Base-by-base conservation (phyloP, 1,140 invertebrate species). In the Harlomillsia oculata region DNA sequence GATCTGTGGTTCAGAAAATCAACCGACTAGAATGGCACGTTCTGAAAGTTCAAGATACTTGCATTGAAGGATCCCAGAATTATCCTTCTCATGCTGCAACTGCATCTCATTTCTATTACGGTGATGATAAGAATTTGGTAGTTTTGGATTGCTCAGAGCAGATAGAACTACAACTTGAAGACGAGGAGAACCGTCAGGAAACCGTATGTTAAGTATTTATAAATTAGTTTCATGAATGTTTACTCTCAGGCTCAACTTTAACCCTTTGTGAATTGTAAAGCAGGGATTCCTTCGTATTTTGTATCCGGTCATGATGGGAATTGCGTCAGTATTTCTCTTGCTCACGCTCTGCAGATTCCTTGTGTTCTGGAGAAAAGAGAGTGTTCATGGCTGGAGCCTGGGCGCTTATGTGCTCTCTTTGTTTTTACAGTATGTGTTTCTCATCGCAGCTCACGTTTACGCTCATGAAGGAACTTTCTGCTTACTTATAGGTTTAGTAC, bases 341-440 rank as follows among this genome's bases (percentile, higher is more conserved):
- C 23, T 60, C 2, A 64, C 58, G 9, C 18, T 60, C 16, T 28
- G 53, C 26, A 58, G 60, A 0, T 60, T 60, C 21, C 6, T 46
- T 25, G 18, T 64, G 14, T 30, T 64, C 0, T 60, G 62, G 62
- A 58, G 60, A 13, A 64, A 53, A 13, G 49, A 64, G 34, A 60
- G 56, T 41, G 36, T 60, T 21, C 62, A 64, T 34, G 58, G 53
- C 5, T 64, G 54, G 52, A 54, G 39, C 8, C 23, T 30, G 4
- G 25, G 37, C 5, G 46, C 37, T 18, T 48, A 57, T 26, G 29
- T 30, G 11, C 13, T 32, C 11, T 55, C 59, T 2, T 41, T 64
- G 52, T 61, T 62, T 13, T 53, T 51, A 30, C 34, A 49, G 11
- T 57, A 63, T 32, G 34, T 57, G 13, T 48, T 40, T 3, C 20